Base-by-base conservation (phyloP, 2,888 invertebrate species). In the Acleris sparsana region DNA sequence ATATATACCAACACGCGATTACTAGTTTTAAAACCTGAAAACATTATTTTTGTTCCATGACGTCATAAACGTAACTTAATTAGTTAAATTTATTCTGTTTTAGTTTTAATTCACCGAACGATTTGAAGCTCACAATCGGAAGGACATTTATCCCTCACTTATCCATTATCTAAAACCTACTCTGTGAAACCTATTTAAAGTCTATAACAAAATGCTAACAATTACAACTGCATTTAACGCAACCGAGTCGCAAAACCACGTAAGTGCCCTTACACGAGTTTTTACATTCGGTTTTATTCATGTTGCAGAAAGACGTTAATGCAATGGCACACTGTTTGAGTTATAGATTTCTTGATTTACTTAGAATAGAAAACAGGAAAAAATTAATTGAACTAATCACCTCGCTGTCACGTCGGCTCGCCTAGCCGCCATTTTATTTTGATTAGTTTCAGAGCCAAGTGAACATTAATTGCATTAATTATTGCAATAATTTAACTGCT, bases 341-440 rank as follows among this genome's bases (percentile, higher is more conserved):
- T 39, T 39, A 13, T 9, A 9, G 33, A 1, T 39, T 39, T 39
- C 11, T 13, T 0, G 13, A 1, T 11, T 13, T 1, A 39, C 3
- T 13, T 13, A 39, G 4, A 51, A 63, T 57, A 60, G 51, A 20
- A 61, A 63, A 71, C 79, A 75, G 75, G 78, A 79, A 77, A 75
- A 74, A 75, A 69, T 72, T 71, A 76, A 79, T 79, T 78, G 76
- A 70, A 71, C 71, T 80, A 77, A 78, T 76, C 71, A 72, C 72
- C 51, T 63, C 46, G 63, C 43, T 67, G 63, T 67, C 68, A 68
- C 63, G 69, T 66, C 9, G 29, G 22, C 52, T 25, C 52, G 29
- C 52, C 52, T 29, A 29, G 13, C 13, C 25, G 25, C 52, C 20
- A 51, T 52, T 25, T 46, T 43, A 16, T 51, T 56, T 63, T 44